Evolutionary conservation across 2,113 vertebrate genomes (phyloP).

Genomic region (Misgurnus mizolepis): DNA sequence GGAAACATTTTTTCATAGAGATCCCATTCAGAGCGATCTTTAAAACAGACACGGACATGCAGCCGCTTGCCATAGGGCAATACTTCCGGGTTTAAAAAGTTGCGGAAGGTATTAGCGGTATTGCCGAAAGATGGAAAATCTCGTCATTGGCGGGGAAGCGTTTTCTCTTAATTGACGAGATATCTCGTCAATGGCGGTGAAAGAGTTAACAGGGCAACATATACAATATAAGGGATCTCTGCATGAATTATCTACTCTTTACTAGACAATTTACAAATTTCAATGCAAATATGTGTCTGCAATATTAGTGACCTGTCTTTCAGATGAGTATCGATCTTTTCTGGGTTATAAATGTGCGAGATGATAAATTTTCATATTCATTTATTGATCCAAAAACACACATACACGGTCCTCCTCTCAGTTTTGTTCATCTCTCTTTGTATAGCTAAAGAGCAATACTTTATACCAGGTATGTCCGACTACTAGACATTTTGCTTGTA

Average conservation of each 20-base stretch:
- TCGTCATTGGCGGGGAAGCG: no score
- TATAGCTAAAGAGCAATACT: conserved; percentile 99
- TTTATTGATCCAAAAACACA: conserved; percentile 18
- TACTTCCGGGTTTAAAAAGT: no score
- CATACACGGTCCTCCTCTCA: conserved; percentile 69
- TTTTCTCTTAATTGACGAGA: no score
- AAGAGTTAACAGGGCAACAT: neutral
- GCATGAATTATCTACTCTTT: conserved; percentile 11
- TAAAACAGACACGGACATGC: no score
- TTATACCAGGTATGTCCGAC: conserved; percentile 97
- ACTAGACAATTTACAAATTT: conserved; percentile 9
- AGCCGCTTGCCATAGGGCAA: no score
- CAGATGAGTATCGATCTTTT: conserved; percentile 2
- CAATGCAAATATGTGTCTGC: conserved; percentile 4
- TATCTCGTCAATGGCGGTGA: no score
- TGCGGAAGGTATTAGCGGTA: no score
- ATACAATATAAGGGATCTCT: neutral
- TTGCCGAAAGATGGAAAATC: no score
- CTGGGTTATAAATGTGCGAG: conserved; percentile 25
- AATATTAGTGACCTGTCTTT: conserved; percentile 11
- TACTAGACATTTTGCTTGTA: conserved; percentile 57
- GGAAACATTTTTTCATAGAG: no score
- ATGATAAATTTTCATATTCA: conserved; percentile 39
- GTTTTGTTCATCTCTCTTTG: conserved; percentile 62
- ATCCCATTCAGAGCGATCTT: no score